phyloP scores from a whole-genome alignment of 2,113 vertebrate species.

The Poecilia latipinna region DNA sequence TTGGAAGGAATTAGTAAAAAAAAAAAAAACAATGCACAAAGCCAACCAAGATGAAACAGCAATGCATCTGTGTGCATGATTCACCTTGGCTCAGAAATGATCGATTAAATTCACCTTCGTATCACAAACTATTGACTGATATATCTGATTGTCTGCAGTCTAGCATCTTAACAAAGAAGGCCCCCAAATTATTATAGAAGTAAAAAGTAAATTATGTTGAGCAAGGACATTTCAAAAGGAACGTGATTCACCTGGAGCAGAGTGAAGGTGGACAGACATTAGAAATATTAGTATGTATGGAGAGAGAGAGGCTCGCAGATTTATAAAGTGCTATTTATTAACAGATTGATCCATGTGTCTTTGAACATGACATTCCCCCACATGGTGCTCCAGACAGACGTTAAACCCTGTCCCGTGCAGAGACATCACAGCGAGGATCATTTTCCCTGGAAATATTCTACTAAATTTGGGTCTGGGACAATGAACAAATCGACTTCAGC shows the following conservation, averaged over 20 bases:
- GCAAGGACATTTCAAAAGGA: slow-evolving; percentile 43
- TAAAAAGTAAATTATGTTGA: slow-evolving; percentile 16
- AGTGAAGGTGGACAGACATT: slow-evolving; percentile 44
- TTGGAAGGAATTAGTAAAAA: not conserved
- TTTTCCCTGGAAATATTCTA: slow-evolving; percentile 40
- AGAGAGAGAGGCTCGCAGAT: slow-evolving; percentile 66
- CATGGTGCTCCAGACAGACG: slow-evolving; percentile 51
- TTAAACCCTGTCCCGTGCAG: slow-evolving; percentile 57
- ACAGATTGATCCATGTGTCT: slow-evolving; percentile 71
- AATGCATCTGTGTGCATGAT: not conserved
- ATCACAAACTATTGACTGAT: slow-evolving; percentile 48
- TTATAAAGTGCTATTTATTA: slow-evolving; percentile 74
- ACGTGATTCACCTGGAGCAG: slow-evolving; percentile 5
- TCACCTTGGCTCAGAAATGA: slow-evolving; percentile 47
- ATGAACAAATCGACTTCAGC: not conserved
- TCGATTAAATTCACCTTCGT: slow-evolving; percentile 43
- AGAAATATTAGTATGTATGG: slow-evolving; percentile 66
- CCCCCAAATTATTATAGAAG: slow-evolving; percentile 33
- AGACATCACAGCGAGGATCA: slow-evolving; percentile 44
- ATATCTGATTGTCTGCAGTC: slow-evolving; percentile 23
- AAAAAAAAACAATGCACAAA: too few species aligned
- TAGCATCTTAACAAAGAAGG: slow-evolving; percentile 55
- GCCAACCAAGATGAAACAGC: not conserved
- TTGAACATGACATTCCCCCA: slow-evolving; percentile 72
- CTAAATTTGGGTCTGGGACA: slow-evolving; percentile 13